These are phyloP conservation scores for Drosophila pseudotakahashii DNA, from an alignment of 2,888 invertebrate genomes.

Conservation along the genomic window DNA sequence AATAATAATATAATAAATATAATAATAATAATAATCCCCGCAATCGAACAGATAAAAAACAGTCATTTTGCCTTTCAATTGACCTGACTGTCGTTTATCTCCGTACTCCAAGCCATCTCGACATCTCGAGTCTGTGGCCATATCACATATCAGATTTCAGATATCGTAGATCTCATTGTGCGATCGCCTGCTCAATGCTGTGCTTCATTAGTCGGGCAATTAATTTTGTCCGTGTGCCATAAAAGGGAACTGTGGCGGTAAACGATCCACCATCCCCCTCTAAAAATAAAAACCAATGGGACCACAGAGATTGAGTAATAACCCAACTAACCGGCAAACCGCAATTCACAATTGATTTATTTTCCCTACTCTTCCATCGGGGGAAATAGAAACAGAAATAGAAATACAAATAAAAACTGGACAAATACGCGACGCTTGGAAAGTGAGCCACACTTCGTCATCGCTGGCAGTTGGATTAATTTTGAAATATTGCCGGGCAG, in stretches of 20 bases:
- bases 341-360: conserved; percentile 80
- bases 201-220: conserved; percentile 73
- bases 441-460: conserved; percentile 76
- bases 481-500: conserved; percentile 78
- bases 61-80: conserved; percentile 26
- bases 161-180: conserved; percentile 59
- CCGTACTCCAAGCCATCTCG: conserved; percentile 18
- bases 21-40: too few relatives aligned
- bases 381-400: conserved; percentile 7
- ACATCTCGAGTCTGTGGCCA: conserved; percentile 28
- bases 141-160: conserved; percentile 39
- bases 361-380: conserved; percentile 64
- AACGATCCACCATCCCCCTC: conserved; percentile 3
- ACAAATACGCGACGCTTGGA: conserved; percentile 68
- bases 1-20: too few relatives aligned
- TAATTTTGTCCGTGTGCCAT: conserved; percentile 60
- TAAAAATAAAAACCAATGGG: conserved; percentile 3
- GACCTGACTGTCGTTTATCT: conserved; percentile 30
- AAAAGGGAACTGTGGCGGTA: conserved; percentile 54
- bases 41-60: conserved; percentile 12
- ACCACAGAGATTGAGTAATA: conserved; percentile 77
- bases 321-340: conserved; percentile 66
- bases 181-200: conserved; percentile 53
- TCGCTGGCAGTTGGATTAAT: conserved; percentile 81
- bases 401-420: conserved; percentile 43